Conservation (phyloP, 1,140 invertebrate genomes). For the Dryas iulia region DNA sequence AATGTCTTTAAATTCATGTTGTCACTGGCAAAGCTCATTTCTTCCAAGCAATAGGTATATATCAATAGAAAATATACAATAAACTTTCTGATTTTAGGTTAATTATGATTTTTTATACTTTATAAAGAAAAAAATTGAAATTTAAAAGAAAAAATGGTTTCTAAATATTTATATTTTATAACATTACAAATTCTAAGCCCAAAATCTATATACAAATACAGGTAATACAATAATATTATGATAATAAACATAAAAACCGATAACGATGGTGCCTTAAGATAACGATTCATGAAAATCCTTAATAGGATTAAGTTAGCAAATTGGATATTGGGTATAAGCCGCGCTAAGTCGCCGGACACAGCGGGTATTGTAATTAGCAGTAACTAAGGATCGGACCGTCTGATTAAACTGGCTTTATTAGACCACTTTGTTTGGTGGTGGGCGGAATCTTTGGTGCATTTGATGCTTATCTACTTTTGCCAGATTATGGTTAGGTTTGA, state of each 20-base stretch:
- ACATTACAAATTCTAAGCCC: no score
- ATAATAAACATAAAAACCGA: constrained; percentile 2
- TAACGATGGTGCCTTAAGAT: constrained; percentile 18
- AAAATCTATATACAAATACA: no score
- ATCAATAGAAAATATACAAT: no score
- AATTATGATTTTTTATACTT: no score
- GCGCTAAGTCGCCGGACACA: constrained; percentile 60
- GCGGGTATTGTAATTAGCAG: constrained; percentile 72
- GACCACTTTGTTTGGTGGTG: constrained; percentile 32
- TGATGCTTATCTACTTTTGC: background rate
- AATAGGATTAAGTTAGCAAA: constrained; percentile 67
- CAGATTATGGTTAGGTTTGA: background rate
- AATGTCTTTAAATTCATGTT: no score
- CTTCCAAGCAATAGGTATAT: no score
- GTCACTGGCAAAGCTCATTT: no score
- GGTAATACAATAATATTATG: background rate
- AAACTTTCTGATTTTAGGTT: no score
- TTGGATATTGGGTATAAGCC: constrained; percentile 70
- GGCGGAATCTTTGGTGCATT: background rate
- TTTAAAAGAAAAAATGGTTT: no score
- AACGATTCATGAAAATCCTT: constrained; percentile 67
- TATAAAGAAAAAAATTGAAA: no score
- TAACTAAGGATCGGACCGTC: constrained; percentile 58
- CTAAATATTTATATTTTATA: no score
- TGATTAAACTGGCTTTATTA: constrained; percentile 66